Evolutionary conservation across 2,888 invertebrate genomes (phyloP).

Genomic region (Clitarchus hookeri): DNA sequence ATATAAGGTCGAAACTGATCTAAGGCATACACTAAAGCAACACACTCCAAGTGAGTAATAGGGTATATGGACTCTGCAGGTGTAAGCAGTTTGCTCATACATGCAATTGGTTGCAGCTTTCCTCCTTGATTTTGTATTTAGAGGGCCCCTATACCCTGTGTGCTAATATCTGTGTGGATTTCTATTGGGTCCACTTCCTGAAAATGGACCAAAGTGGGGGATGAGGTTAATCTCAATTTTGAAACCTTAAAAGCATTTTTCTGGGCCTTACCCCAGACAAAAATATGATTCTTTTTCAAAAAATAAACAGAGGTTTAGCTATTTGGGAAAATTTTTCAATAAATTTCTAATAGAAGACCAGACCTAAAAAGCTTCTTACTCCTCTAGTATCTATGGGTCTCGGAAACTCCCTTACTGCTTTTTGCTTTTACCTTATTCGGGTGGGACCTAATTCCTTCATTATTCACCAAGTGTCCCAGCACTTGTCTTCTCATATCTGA

Average conservation of each 20-base stretch:
- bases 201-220: background rate
- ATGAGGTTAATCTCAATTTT: background rate
- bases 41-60: too few species aligned
- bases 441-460: background rate
- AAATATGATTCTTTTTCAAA: background rate
- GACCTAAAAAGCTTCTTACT: background rate
- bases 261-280: background rate
- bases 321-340: conserved; percentile 5
- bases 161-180: background rate
- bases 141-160: background rate
- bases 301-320: background rate
- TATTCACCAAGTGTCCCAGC: background rate
- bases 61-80: too few species aligned
- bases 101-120: too few species aligned
- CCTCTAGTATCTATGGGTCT: background rate
- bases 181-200: background rate
- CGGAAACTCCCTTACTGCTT: background rate
- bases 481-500: background rate
- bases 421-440: background rate
- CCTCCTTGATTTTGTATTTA: too few species aligned
- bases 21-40: too few species aligned
- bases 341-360: background rate
- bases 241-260: background rate
- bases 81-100: too few species aligned
- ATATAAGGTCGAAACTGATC: too few species aligned